Conservation (phyloP, 2,113 vertebrate genomes). For the Sander vitreus region DNA sequence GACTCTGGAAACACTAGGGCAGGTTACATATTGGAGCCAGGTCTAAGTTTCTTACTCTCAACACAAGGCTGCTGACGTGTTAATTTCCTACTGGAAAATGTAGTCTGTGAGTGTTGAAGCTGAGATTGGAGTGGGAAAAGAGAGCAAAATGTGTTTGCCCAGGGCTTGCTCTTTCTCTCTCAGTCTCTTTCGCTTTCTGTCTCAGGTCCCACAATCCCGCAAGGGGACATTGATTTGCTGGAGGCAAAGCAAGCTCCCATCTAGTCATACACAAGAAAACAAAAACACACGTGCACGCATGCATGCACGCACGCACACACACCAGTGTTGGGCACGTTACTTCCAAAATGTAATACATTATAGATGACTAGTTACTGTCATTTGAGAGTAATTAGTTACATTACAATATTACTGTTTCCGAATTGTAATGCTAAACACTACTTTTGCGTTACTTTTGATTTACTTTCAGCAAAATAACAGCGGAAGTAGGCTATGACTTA, state of each 20-base stretch:
- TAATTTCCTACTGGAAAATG: conserved; percentile 34
- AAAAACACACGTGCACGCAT: neutral
- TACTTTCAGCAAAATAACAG: no score
- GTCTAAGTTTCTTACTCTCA: neutral
- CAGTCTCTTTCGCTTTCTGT: conserved; percentile 62
- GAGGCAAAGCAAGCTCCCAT: conserved; percentile 71
- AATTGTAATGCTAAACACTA: no score
- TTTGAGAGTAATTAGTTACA: no score
- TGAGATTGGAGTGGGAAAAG: conserved; percentile 44
- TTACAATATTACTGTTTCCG: no score
- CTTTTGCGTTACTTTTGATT: no score
- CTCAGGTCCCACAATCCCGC: conserved; percentile 71
- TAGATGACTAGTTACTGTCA: no score
- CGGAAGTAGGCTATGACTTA: no score
- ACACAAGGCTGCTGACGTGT: conserved; percentile 41
- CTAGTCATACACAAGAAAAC: conserved; percentile 56
- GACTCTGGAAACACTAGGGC: neutral
- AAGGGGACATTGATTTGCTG: conserved; percentile 78
- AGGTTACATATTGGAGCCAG: conserved; percentile 19
- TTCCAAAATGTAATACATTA: no score
- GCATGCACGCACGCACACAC: neutral
- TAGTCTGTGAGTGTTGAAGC: conserved; percentile 19
- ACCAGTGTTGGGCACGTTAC: no score
- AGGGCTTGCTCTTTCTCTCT: conserved; percentile 59
- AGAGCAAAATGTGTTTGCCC: conserved; percentile 63